Evolutionary conservation across 2,113 vertebrate genomes (phyloP), one percentile per base, ranked within the genome.

Genomic region (Hemiscyllium ocellatum): DNA sequence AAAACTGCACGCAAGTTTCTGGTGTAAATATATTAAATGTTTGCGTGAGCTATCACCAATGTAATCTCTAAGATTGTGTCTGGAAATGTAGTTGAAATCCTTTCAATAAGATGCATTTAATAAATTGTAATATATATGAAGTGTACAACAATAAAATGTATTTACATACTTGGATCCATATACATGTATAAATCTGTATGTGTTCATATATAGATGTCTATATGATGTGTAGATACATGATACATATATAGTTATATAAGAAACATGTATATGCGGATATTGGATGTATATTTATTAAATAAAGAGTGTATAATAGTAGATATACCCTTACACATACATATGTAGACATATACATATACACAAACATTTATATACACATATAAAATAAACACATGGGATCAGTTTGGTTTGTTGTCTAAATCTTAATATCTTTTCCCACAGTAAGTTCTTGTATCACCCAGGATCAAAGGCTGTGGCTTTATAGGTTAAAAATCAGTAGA

Each of bases 401-500:
- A 3, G 50, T 52, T 90, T 90, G 87, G 52, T 15, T 94, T 69
- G 20, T 69, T 69, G n/a, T 69, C 66, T 42, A 69, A 22, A 24
- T 70, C 37, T 37, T 22, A n/a, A n/a, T 69, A 26, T 69, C 69
- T 69, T 70, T 94, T 69, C 66, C 91, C 65, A 42, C 66, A 22
- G 10, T 69, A 37, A 69, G 6, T 24, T 94, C n/a, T 26, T 47
- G 19, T 37, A 47, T 42, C n/a, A 70, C 47, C 70, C 4, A 26
- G 91, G 66, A 37, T 94, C 91, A 94, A 69, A 94, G 65, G 24
- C 24, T 70, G 20, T 47, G 65, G 8, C n/a, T 42, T 94, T 42
- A 68, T 68, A n/a, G 69, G 91, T 94, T 42, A 94, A 94, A 42
- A 37, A 94, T 94, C 66, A 94, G 65, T 37, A 69, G 91, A 69